These are phyloP conservation scores for Barypeithes pellucidus DNA, from an alignment of 2,888 invertebrate genomes.

Conservation along the genomic window DNA sequence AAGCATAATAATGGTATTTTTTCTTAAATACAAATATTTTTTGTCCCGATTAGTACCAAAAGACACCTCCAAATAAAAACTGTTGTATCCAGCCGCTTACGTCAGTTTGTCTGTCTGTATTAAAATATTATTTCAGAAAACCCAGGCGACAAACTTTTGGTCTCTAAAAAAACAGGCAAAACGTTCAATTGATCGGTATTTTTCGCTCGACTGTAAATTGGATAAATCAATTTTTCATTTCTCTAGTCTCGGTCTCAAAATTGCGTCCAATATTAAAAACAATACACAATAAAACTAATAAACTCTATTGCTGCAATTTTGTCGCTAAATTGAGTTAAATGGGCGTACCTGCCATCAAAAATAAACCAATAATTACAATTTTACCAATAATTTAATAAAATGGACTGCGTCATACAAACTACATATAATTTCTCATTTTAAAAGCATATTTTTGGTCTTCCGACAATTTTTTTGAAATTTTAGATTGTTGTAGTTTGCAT, in stretches of 20 bases:
- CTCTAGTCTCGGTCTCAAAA: not conserved
- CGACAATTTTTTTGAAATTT: too few species aligned
- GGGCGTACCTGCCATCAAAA: not conserved
- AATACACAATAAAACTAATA: conserved; percentile 7
- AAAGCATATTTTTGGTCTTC: too few species aligned
- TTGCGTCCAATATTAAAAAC: conserved; percentile 4
- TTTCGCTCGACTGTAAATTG: conserved; percentile 28
- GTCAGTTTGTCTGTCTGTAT: too few species aligned
- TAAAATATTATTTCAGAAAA: not conserved
- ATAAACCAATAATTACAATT: not conserved
- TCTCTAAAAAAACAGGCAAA: conserved; percentile 4
- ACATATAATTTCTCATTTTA: too few species aligned
- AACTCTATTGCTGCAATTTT: conserved; percentile 9
- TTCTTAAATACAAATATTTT: too few species aligned
- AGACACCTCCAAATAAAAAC: too few species aligned
- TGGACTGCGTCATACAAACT: too few species aligned
- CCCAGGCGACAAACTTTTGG: not conserved
- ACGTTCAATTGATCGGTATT: conserved; percentile 23
- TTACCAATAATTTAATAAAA: not conserved
- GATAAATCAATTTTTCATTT: conserved; percentile 39
- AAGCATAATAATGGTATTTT: too few species aligned
- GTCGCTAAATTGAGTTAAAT: not conserved
- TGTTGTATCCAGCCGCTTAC: too few species aligned
- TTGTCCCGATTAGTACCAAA: too few species aligned
- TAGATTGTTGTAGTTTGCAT: too few species aligned